Base-by-base conservation (phyloP, 2,797 vertebrate species). In the Chelon labrosus region DNA sequence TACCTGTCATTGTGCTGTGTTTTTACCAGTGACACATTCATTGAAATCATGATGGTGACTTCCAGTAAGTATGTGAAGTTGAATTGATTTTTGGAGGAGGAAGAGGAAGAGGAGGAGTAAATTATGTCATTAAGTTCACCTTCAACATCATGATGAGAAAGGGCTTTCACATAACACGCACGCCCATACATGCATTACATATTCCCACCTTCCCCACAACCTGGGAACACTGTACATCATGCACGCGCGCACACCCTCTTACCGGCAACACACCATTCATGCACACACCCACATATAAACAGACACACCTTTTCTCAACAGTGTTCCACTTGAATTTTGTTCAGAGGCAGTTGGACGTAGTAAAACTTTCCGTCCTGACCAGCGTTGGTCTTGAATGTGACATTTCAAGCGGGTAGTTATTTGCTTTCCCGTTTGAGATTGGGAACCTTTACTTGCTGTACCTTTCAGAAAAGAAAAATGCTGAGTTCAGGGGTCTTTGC, bases 281-380 rank as follows among this genome's bases (percentile, higher is more conserved):
- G 8, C 16, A 8, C 27, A 64, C 37, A 66, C 37, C 13, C 17
- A 41, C 42, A 38, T 13, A 22, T 11, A 39, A 22, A 62, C 35
- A 35, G 5, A 73, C 35, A 68, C 58, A 31, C 50, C 42, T 51
- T 38, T 25, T 51, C 6, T 49, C 50, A 25, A 52, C 65, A 82
- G 17, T 52, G 65, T 5, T 50, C 7, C 41, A 22, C 59, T 58
- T 82, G 57, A 8, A 7, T 66, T 16, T 2, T 44, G 31, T 68
- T 35, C 25, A 3, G 13, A n/a, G 39, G 31, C 2, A 3, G 42
- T 46, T 11, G 10, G 50, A 69, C 22, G 25, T 2, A 10, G 35
- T 61, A 13, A 72, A 73, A 58, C 31, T 61, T 82, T 77, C 58
- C 79, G 53, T 55, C 22, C 41, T 46, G n/a, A 41, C 46, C 42